These are phyloP conservation scores for Hydrochoerus hydrochaeris DNA, from an alignment of 2,113 vertebrate genomes.

Conservation along the genomic window DNA sequence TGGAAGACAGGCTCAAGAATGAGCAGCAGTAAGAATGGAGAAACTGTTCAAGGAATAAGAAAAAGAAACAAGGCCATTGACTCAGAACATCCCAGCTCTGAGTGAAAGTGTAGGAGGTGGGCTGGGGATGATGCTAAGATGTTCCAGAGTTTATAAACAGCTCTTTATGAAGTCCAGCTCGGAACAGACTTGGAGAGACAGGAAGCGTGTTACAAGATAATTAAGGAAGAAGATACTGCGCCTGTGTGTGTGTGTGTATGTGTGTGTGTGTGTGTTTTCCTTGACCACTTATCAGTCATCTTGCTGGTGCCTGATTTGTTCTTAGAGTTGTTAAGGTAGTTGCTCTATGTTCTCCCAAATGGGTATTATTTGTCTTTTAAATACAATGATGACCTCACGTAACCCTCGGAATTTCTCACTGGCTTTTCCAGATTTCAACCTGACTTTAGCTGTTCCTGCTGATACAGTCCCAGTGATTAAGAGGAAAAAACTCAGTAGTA, in stretches of 20 bases:
- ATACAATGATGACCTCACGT: neutral
- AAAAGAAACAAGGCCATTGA: neutral
- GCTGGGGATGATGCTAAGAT: neutral
- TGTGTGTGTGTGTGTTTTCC: neutral
- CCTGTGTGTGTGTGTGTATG: neutral
- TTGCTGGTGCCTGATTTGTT: conserved; percentile 14
- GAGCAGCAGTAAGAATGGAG: neutral
- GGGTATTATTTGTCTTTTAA: conserved; percentile 3
- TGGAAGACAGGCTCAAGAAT: neutral
- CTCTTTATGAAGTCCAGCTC: neutral
- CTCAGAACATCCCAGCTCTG: neutral
- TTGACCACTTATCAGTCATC: neutral
- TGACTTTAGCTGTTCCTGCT: neutral
- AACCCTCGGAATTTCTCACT: neutral
- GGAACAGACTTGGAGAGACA: neutral
- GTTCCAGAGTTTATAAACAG: neutral
- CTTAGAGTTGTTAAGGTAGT: neutral
- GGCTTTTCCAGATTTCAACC: conserved; percentile 13
- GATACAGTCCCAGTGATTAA: neutral
- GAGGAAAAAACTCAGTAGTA: neutral
- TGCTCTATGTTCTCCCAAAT: neutral
- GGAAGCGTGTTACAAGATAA: neutral
- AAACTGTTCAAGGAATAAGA: neutral
- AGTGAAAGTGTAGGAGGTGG: neutral
- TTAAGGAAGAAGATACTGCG: neutral